Percentiles rank a stretch among this genome's conserved stretches.
Evolutionary conservation across 1,140 invertebrate species (phyloP).

Genomic region (Drosophila nigromelanica): DNA sequence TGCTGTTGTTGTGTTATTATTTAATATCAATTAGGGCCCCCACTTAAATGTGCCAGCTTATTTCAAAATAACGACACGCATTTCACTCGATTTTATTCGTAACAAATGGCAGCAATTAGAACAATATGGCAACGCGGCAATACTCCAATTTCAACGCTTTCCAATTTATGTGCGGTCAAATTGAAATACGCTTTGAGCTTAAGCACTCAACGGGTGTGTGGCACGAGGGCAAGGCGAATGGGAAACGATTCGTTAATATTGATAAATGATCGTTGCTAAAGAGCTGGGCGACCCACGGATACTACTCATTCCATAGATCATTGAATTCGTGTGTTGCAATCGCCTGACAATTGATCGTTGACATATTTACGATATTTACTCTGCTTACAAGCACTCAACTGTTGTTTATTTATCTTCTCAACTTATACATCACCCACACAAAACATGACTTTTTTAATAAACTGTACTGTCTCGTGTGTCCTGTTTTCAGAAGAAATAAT

Average conservation of each 20-base stretch:
- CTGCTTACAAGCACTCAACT: conserved; percentile 6
- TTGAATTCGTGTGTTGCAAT: conserved; percentile 32
- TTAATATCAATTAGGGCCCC: conserved; percentile 74
- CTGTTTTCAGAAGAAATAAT: too few relatives aligned
- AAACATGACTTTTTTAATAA: background rate
- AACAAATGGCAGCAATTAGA: conserved; percentile 80
- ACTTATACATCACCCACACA: background rate
- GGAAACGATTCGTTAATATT: conserved; percentile 52
- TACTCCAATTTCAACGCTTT: conserved; percentile 66
- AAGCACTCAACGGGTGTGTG: conserved; percentile 46
- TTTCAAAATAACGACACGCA: conserved; percentile 80
- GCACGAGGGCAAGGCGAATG: conserved; percentile 58
- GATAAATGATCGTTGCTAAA: conserved; percentile 71
- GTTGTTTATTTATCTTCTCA: background rate
- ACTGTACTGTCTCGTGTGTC: background rate
- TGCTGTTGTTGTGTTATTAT: conserved; percentile 57
- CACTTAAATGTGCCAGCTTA: conserved; percentile 60
- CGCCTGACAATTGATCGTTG: conserved; percentile 46
- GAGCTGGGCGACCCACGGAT: conserved; percentile 21
- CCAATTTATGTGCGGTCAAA: conserved; percentile 57
- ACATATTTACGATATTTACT: conserved; percentile 40
- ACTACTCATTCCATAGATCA: conserved; percentile 11
- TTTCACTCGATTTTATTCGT: conserved; percentile 54
- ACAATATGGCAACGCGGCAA: conserved; percentile 72
- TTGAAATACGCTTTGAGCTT: conserved; percentile 29